Conservation (phyloP, 2,888 invertebrate genomes). For the Ctena decussata region DNA sequence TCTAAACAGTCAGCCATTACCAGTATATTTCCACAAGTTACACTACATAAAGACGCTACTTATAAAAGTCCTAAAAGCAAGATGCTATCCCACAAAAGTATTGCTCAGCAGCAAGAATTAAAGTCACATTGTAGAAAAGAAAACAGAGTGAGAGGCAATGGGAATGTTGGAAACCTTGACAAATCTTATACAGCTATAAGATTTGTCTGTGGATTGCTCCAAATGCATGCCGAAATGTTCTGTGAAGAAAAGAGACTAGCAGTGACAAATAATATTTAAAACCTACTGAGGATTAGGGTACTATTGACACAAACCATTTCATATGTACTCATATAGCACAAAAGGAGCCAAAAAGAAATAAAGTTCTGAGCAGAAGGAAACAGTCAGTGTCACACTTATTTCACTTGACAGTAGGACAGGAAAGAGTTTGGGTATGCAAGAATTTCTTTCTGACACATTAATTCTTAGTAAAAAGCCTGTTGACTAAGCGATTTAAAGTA, state of each 20-base stretch:
- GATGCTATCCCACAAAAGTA: background rate
- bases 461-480: slow-evolving; percentile 58
- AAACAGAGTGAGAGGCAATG: slow-evolving; percentile 53
- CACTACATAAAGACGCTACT: too few relatives aligned
- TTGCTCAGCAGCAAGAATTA: slow-evolving; percentile 47
- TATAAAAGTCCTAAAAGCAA: background rate
- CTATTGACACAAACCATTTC: slow-evolving; percentile 60
- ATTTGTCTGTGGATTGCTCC: slow-evolving; percentile 55
- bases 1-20: too few relatives aligned
- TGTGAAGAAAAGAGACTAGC: too few relatives aligned
- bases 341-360: too few relatives aligned
- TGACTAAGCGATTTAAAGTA: slow-evolving; percentile 59
- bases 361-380: too few relatives aligned
- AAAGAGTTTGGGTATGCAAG: too few relatives aligned
- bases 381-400: too few relatives aligned
- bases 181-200: too few relatives aligned
- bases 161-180: too few relatives aligned
- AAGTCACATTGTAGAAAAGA: slow-evolving; percentile 59
- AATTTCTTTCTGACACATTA: too few relatives aligned
- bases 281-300: slow-evolving; percentile 63
- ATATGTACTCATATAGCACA: slow-evolving; percentile 59
- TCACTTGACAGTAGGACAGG: too few relatives aligned
- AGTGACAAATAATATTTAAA: slow-evolving; percentile 57
- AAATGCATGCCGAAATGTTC: slow-evolving; percentile 60
- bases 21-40: too few relatives aligned